Evolutionary conservation across 2,113 vertebrate genomes (phyloP), one percentile per base, ranked within the genome.

Genomic region (Promerops cafer): DNA sequence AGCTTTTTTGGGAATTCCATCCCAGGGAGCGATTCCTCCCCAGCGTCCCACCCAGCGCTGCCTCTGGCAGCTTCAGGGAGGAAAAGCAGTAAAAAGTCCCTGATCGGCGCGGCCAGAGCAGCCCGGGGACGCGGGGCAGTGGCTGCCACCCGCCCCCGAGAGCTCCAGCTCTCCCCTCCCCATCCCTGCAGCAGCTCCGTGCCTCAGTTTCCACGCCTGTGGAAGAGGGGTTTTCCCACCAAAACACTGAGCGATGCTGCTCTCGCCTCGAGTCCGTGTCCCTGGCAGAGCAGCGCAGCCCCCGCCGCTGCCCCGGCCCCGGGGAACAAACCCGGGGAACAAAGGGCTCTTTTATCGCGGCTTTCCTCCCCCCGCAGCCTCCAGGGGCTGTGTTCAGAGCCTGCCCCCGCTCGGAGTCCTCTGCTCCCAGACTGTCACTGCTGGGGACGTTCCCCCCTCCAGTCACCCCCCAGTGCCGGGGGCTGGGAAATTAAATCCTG

Each of bases 281-380:
- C 52, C 76, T 11, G 1, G 76, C 74, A 3, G 64, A 83, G 91
- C 91, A 19, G 89, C 91, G n/a, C n/a, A n/a, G n/a, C n/a, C n/a
- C n/a, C n/a, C n/a, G n/a, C n/a, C n/a, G n/a, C n/a, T n/a, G n/a
- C n/a, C n/a, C n/a, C n/a, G n/a, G n/a, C n/a, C n/a, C n/a, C n/a
- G n/a, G n/a, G n/a, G n/a, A n/a, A n/a, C n/a, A n/a, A n/a, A n/a
- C n/a, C n/a, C n/a, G 22, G 47, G 52, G 72, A 65, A 91, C 69
- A 91, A 95, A 91, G 35, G 22, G 3, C n/a, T n/a, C 37, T 72
- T 56, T 94, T 94, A 92, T 94, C 66, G 68, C 19, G 87, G 47
- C 21, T 85, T 50, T 17, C 8, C 7, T n/a, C 39, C 71, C 42
- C 16, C 1, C 0, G 66, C 3, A 22, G 47, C 3, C 53, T 2